Base-by-base conservation (phyloP, 2,113 vertebrate genomes). In the Aramus guarauna region DNA sequence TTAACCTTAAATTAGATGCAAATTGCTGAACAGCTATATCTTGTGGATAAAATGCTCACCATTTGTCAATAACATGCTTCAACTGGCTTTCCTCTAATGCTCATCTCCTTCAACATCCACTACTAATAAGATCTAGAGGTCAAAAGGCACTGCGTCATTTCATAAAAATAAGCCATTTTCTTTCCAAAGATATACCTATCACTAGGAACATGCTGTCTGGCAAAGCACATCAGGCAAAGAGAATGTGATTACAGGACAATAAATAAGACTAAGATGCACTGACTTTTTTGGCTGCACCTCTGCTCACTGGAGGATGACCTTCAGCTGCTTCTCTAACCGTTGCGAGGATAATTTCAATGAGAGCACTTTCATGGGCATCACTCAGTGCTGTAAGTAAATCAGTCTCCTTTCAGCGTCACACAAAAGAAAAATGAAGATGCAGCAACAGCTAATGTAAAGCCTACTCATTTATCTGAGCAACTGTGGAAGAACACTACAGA, bases 261-360 rank as follows among this genome's bases (percentile, higher is more conserved):
- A 80, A 79, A 80, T 66, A 41, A 96, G 64, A 90, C 39, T 58
- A 82, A 94, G 69, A 85, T 18, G 60, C 74, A 98, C 97, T 95
- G 52, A 99, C 99, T 98, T 98, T 99, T 96, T 98, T 99, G 50
- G 98, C 95, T 81, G 98, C 97, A 21, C 97, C 98, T 97, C 99
- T 98, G 63, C 99, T 99, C 20, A 97, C 98, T 84, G 98, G 98
- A 50, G 97, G 98, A 48, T 98, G 98, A 30, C 98, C 99, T 94
- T 99, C 98, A 53, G 98, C 98, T 52, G 99, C 98, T 97, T 99
- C 99, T 96, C 98, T 98, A 41, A 99, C 98, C 1, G 99, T 98
- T 7, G 98, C 98, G 1, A 99, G 92, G 78, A 99, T 95, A 55
- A 99, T 97, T 98, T 99, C 99, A 3, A 98, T 97, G 9, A 99